A percentile compares a stretch with the other conserved stretches of the same genome.
These are phyloP conservation scores for Hypotaenidia philippensis DNA, from an alignment of 2,797 vertebrate species.

Conservation along the genomic window DNA sequence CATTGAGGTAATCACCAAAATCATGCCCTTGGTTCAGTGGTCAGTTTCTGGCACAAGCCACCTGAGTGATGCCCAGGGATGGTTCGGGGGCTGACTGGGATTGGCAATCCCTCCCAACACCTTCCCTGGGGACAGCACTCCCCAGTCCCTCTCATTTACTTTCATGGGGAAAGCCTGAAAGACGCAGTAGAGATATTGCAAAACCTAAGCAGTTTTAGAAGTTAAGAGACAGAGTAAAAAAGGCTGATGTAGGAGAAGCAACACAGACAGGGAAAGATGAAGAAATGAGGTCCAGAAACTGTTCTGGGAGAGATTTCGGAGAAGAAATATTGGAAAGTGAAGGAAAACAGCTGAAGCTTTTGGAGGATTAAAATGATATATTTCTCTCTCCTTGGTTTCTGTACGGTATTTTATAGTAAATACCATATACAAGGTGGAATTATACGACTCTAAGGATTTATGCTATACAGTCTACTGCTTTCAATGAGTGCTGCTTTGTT, in stretches of 20 bases:
- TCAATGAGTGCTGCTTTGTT: slow-evolving; percentile 33
- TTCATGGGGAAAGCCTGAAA: not conserved
- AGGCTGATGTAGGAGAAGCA: not conserved
- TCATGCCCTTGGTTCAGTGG: not conserved
- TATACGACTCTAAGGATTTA: slow-evolving; percentile 18
- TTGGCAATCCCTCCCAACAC: not conserved
- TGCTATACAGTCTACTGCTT: slow-evolving; percentile 3
- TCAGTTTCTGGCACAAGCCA: not conserved
- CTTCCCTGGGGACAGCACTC: not conserved
- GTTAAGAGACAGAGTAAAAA: not conserved
- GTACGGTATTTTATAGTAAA: not conserved
- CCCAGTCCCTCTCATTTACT: not conserved
- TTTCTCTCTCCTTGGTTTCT: slow-evolving; percentile 14
- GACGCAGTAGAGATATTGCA: not conserved
- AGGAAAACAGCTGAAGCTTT: not conserved
- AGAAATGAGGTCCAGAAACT: not conserved
- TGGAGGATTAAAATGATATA: slow-evolving; percentile 3
- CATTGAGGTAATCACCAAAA: not conserved
- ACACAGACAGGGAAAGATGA: not conserved
- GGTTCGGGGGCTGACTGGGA: not conserved
- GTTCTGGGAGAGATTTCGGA: not conserved
- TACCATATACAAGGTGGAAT: not conserved
- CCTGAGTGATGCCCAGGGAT: too few species aligned
- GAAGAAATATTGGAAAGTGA: not conserved
- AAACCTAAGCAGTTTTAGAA: not conserved